These are phyloP conservation scores for Nothoprocta pentlandii DNA, from an alignment of 2,113 vertebrate genomes.

Conservation along the genomic window DNA sequence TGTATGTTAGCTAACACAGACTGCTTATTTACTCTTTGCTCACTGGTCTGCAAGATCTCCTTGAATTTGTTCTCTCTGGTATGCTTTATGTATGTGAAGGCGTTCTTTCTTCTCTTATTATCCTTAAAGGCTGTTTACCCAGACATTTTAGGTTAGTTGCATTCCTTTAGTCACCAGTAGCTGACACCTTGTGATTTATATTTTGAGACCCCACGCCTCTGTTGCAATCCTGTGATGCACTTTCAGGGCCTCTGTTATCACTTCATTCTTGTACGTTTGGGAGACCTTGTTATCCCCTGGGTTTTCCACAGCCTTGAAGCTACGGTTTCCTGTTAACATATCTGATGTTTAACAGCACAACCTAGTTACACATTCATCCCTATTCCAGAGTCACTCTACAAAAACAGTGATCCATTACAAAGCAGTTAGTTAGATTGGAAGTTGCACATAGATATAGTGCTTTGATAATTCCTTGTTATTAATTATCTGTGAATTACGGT, in stretches of 20 bases:
- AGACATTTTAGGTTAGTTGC: neutral
- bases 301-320: neutral
- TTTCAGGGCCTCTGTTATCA: neutral
- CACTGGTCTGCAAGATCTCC: neutral
- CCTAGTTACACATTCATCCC: neutral
- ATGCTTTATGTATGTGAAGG: neutral
- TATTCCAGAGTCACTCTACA: neutral
- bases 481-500: neutral
- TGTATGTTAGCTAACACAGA: neutral
- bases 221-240: neutral
- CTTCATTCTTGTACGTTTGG: neutral
- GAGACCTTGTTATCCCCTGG: neutral
- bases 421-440: neutral
- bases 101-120: neutral
- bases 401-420: neutral
- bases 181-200: rapidly evolving
- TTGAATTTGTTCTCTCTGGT: neutral
- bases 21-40: neutral
- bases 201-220: neutral
- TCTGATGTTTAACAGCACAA: neutral
- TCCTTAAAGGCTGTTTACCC: neutral
- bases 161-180: neutral
- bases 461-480: neutral
- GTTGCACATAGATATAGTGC: neutral
- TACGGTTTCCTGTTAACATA: neutral